phyloP scores from a whole-genome alignment of 1,140 invertebrate species.

The Sycophaga agraensis region DNA sequence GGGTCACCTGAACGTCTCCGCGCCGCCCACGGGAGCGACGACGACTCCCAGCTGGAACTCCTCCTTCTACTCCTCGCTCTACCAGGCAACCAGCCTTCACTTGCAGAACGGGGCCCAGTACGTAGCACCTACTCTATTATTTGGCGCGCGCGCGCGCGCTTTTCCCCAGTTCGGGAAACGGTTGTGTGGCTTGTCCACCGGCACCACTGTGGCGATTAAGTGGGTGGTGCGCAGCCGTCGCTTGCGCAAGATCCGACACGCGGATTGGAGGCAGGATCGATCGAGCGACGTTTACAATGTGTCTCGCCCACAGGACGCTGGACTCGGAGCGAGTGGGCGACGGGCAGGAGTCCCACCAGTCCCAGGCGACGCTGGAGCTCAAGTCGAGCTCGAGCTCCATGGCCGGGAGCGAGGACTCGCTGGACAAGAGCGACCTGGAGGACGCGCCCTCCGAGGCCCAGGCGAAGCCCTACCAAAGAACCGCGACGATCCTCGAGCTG shows the following conservation, averaged over 20 bases:
- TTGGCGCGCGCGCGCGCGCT: too few species aligned
- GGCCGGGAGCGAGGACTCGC: slow-evolving; percentile 65
- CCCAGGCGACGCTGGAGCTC: slow-evolving; percentile 44
- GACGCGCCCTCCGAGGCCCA: too few species aligned
- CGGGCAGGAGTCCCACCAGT: slow-evolving; percentile 37
- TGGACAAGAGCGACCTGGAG: slow-evolving; percentile 63
- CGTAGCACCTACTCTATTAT: slow-evolving; percentile 18
- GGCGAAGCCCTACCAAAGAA: slow-evolving; percentile 48
- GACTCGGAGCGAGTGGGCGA: slow-evolving; percentile 60
- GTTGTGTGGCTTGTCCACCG: too few species aligned
- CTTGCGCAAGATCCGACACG: too few species aligned
- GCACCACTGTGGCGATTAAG: too few species aligned
- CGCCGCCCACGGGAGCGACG: slow-evolving; percentile 41
- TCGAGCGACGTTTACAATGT: too few species aligned
- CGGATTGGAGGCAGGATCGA: too few species aligned
- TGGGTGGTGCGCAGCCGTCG: too few species aligned
- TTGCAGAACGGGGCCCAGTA: slow-evolving; percentile 51
- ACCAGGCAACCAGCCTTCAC: slow-evolving; percentile 50
- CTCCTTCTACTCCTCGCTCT: slow-evolving; percentile 53
- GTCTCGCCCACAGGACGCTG: slow-evolving; percentile 4
- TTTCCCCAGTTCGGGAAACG: too few species aligned
- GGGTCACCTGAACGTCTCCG: slow-evolving; percentile 50
- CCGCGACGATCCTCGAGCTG: slow-evolving; percentile 44
- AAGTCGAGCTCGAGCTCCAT: slow-evolving; percentile 57
- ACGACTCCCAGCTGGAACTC: slow-evolving; percentile 48